These are phyloP conservation scores for Aphelinus certus DNA, from an alignment of 1,140 invertebrate genomes.

Conservation along the genomic window DNA sequence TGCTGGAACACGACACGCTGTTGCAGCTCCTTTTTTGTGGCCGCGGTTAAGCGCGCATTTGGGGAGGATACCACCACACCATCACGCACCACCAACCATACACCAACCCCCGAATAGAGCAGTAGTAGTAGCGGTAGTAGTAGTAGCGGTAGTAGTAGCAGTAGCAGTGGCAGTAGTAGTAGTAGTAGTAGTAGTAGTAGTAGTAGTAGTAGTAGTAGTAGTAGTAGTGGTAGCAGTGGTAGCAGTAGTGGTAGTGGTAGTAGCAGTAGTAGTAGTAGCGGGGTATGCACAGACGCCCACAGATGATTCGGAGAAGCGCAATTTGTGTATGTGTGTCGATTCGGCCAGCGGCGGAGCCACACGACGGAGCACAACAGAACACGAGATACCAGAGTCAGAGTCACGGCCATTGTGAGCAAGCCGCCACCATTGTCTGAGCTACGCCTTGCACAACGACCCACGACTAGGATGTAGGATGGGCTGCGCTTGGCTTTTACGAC, in stretches of 20 bases:
- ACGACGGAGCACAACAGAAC: constrained; percentile 48
- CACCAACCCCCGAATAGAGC: neutral
- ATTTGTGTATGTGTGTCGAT: no score
- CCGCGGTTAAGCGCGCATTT: constrained; percentile 59
- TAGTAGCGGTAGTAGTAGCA: constrained; percentile 16
- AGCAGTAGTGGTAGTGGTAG: constrained; percentile 8
- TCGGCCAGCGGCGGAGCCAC: neutral
- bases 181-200: constrained; percentile 19
- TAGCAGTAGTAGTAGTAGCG: constrained; percentile 4
- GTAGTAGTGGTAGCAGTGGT: neutral
- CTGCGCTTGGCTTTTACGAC: neutral
- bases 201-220: neutral
- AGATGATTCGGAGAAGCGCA: constrained; percentile 20
- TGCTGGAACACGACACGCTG: constrained; percentile 91
- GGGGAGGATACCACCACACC: constrained; percentile 63
- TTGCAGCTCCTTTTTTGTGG: constrained; percentile 78
- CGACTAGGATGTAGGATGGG: constrained; percentile 13
- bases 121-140: constrained; percentile 16
- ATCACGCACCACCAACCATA: constrained; percentile 45
- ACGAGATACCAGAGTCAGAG: constrained; percentile 63
- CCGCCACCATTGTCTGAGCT: constrained; percentile 58
- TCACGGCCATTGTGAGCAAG: constrained; percentile 54
- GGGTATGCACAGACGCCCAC: constrained; percentile 6
- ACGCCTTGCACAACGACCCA: constrained; percentile 49
- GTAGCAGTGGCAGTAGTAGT: constrained; percentile 2